Conservation (phyloP, 2,797 vertebrate genomes). For the Remorina albescens region DNA sequence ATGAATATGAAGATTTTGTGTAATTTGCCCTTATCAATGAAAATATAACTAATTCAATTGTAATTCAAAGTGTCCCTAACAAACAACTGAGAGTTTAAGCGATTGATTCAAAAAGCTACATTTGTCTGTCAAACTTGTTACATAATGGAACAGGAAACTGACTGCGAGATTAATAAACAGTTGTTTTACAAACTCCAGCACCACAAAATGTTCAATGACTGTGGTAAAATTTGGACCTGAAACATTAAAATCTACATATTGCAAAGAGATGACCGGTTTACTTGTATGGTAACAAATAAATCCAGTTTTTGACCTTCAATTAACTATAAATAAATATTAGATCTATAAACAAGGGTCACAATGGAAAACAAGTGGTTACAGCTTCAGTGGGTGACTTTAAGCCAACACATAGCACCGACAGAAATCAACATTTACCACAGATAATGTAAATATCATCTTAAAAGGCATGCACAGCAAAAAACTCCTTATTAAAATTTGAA, state of each 20-base stretch:
- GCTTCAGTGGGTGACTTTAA: slow-evolving; percentile 51
- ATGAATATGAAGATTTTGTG: not conserved
- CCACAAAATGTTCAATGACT: slow-evolving; percentile 30
- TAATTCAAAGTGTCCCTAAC: slow-evolving; percentile 4
- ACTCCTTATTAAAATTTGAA: slow-evolving; percentile 44
- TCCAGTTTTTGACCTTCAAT: slow-evolving; percentile 32
- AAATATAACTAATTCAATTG: slow-evolving; percentile 7
- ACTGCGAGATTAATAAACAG: not conserved
- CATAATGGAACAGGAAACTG: not conserved
- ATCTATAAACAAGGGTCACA: slow-evolving; percentile 29
- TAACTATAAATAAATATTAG: slow-evolving; percentile 31
- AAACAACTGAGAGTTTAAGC: slow-evolving; percentile 6
- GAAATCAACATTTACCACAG: slow-evolving; percentile 63
- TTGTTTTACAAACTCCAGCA: not conserved
- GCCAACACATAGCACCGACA: slow-evolving; percentile 54
- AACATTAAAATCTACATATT: slow-evolving; percentile 21
- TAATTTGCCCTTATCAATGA: slow-evolving; percentile 6
- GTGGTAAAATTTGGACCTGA: slow-evolving; percentile 23
- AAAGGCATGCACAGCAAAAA: slow-evolving; percentile 69
- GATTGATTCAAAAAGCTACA: not conserved
- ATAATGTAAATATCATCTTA: slow-evolving; percentile 36
- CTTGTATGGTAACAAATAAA: slow-evolving; percentile 34
- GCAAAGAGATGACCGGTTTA: slow-evolving; percentile 38
- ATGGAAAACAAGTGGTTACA: slow-evolving; percentile 62
- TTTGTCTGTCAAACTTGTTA: slow-evolving; percentile 10